Evolutionary conservation across 1,140 invertebrate species (phyloP).

Genomic region (Drosophila burlai): DNA sequence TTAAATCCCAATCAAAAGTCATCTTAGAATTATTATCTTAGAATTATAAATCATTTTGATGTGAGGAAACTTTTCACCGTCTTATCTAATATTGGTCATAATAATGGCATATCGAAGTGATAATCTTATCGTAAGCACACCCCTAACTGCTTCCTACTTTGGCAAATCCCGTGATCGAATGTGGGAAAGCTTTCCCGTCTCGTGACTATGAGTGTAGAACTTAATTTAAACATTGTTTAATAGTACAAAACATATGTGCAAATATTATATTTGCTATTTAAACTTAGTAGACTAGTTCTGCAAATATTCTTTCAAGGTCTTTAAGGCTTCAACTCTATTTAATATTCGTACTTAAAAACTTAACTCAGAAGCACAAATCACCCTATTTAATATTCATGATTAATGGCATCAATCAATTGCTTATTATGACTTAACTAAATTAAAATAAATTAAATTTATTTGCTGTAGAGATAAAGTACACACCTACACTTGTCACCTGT

Average conservation of each 20-base stretch:
- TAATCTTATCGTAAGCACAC: conserved; percentile 21
- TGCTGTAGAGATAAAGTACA: not conserved
- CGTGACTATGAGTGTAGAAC: not conserved
- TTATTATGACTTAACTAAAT: conserved; percentile 21
- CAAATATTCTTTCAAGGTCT: not conserved
- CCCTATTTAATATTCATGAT: conserved; percentile 7
- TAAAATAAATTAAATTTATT: conserved; percentile 10
- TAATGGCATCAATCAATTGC: conserved; percentile 8
- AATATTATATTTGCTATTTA: conserved; percentile 1
- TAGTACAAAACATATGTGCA: not conserved
- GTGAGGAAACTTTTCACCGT: not conserved
- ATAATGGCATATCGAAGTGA: not conserved
- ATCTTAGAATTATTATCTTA: too few relatives aligned
- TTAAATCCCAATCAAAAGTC: too few relatives aligned
- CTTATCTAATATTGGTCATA: conserved; percentile 27
- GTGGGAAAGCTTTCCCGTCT: not conserved
- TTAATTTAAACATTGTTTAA: not conserved
- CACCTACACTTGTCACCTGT: not conserved
- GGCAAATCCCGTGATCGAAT: not conserved
- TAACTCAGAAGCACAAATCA: not conserved
- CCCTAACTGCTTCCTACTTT: conserved; percentile 14
- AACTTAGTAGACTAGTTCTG: not conserved
- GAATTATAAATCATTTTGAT: not conserved
- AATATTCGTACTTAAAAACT: not conserved
- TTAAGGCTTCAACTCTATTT: not conserved